Percentiles rank a stretch among this genome's conserved stretches.
These are phyloP conservation scores for Lindbergichthys nudifrons DNA, from an alignment of 2,797 vertebrate genomes.

Conservation along the genomic window DNA sequence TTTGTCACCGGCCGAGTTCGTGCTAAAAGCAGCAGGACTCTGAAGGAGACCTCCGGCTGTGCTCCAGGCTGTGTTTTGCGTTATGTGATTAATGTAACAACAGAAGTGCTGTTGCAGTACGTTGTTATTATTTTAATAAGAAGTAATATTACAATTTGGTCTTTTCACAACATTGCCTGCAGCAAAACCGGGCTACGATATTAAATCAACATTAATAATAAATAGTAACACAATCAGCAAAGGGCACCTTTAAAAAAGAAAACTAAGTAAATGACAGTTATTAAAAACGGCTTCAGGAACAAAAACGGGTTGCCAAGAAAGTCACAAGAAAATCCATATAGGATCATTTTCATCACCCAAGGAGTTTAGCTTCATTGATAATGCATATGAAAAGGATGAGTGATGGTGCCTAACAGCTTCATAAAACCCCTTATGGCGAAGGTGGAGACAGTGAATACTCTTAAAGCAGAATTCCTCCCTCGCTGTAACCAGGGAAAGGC, in stretches of 20 bases:
- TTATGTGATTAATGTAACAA: conserved; percentile 40
- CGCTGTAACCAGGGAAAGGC: conserved; percentile 32
- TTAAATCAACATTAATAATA: conserved; percentile 58
- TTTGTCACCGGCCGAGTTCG: conserved; percentile 45
- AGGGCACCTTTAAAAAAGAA: conserved; percentile 62
- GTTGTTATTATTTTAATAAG: conserved; percentile 24
- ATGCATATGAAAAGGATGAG: conserved; percentile 68
- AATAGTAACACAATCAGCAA: conserved; percentile 45
- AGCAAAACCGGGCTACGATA: conserved; percentile 33
- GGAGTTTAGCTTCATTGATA: conserved; percentile 70
- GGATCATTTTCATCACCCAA: conserved; percentile 67
- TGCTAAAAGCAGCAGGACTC: conserved; percentile 40
- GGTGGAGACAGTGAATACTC: conserved; percentile 38
- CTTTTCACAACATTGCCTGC: conserved; percentile 24
- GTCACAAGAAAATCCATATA: conserved; percentile 67
- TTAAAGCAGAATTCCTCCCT: conserved; percentile 50
- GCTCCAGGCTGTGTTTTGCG: conserved; percentile 53
- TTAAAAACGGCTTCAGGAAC: conserved; percentile 65
- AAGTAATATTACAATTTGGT: conserved; percentile 14
- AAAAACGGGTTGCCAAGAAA: conserved; percentile 43
- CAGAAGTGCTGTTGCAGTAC: conserved; percentile 17
- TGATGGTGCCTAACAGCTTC: conserved; percentile 53
- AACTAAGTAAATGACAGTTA: conserved; percentile 64
- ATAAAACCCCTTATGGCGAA: conserved; percentile 52
- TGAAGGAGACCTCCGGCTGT: conserved; percentile 55